Evolutionary conservation across 2,888 invertebrate species (phyloP).

Genomic region (Gortyna flavago): DNA sequence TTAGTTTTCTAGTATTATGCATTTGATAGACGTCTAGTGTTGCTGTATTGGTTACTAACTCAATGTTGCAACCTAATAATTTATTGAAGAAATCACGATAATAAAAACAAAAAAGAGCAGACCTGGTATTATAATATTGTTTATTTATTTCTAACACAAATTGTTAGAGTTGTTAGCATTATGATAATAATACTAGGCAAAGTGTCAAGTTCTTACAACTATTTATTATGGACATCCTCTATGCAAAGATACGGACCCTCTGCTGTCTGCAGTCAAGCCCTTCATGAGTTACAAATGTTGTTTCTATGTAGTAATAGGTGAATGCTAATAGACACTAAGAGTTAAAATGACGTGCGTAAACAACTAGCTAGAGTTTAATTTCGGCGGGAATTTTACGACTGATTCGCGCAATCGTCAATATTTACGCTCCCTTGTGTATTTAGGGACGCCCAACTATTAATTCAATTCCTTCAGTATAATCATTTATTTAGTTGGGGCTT

Average conservation of each 20-base stretch:
- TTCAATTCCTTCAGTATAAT: constrained; percentile 9
- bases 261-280: not conserved
- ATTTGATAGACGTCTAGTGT: not conserved
- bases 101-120: not conserved
- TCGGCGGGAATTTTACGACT: constrained; percentile 25
- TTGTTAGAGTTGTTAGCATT: not conserved
- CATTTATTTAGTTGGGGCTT: not conserved
- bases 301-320: not conserved
- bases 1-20: constrained; percentile 22
- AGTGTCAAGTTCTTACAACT: not conserved
- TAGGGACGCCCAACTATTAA: constrained; percentile 3
- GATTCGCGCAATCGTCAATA: not conserved
- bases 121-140: not conserved
- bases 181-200: not conserved
- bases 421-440: constrained; percentile 23
- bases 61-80: not conserved
- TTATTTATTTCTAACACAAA: not conserved
- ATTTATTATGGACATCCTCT: not conserved
- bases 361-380: constrained; percentile 6
- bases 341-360: not conserved
- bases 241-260: not conserved
- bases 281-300: not conserved
- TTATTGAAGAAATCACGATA: not conserved
- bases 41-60: not conserved
- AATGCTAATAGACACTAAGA: not conserved